Evolutionary conservation across 1,140 invertebrate species (phyloP).

Genomic region (Caligus rogercresseyi): DNA sequence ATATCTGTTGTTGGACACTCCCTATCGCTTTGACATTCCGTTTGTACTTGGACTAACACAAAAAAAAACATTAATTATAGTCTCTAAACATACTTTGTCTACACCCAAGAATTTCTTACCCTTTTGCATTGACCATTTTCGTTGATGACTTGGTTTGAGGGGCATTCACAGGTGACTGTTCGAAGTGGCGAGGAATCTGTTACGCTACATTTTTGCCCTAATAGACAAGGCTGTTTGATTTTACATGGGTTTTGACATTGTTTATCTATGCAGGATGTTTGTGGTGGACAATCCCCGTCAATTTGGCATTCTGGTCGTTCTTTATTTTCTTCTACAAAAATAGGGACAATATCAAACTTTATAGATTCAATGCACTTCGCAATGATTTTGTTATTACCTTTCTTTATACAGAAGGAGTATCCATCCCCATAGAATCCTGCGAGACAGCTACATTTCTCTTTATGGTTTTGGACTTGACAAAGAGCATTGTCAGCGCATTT

Average conservation of each 20-base stretch:
- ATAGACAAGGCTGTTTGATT: conserved; percentile 15
- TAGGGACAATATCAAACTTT: background rate
- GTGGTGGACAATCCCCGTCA: conserved; percentile 48
- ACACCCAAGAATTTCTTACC: conserved; percentile 35
- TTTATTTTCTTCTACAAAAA: conserved; percentile 31
- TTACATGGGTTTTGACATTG: conserved; percentile 51
- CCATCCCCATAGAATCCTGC: conserved; percentile 32
- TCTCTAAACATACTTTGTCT: background rate
- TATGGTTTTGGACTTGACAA: background rate
- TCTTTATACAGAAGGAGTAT: conserved; percentile 24
- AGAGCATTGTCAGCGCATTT: background rate
- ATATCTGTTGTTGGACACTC: conserved; percentile 39
- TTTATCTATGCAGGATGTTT: conserved; percentile 32
- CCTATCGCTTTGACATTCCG: conserved; percentile 48
- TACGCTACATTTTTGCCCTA: conserved; percentile 1
- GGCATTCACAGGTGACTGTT: background rate
- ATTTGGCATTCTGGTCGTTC: conserved; percentile 39
- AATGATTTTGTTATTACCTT: background rate
- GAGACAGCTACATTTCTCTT: background rate
- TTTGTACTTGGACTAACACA: background rate
- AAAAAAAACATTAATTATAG: background rate
- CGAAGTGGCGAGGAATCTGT: conserved; percentile 21
- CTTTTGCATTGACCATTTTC: background rate
- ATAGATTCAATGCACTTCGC: background rate
- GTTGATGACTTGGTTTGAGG: background rate